Conservation (phyloP, 1,140 invertebrate genomes). For the Ditylenchus dipsaci region DNA sequence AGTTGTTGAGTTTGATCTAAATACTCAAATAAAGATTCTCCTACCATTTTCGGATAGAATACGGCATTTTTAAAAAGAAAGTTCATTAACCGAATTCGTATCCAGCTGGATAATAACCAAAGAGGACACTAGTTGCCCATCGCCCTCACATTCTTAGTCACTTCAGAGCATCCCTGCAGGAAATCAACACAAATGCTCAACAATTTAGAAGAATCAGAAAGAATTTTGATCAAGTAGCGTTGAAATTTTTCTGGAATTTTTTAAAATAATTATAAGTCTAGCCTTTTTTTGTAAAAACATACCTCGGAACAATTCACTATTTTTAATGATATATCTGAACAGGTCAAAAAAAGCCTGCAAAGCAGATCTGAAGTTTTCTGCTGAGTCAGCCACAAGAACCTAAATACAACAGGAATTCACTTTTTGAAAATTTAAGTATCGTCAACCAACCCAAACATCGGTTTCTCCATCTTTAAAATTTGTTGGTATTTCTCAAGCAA, state of each 20-base stretch:
- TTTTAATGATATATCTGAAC: constrained; percentile 17
- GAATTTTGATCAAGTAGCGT: constrained; percentile 5
- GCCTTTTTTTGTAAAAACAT: too few species aligned
- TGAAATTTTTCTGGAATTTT: constrained; percentile 6
- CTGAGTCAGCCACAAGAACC: constrained; percentile 28
- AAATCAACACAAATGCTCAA: constrained; percentile 21
- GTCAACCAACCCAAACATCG: background rate
- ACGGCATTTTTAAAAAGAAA: background rate
- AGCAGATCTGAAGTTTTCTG: constrained; percentile 21
- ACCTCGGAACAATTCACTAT: background rate
- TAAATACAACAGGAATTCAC: constrained; percentile 14
- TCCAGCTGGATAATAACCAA: constrained; percentile 2
- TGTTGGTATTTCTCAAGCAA: constrained; percentile 17
- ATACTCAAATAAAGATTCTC: too few species aligned
- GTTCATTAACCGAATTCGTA: constrained; percentile 2
- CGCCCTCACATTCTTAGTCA: constrained; percentile 9
- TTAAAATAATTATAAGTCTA: too few species aligned
- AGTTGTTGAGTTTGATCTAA: constrained; percentile 11
- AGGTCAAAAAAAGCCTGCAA: constrained; percentile 22
- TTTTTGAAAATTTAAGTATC: too few species aligned
- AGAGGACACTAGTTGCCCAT: constrained; percentile 22
- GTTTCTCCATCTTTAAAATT: constrained; percentile 22
- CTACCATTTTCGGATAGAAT: too few species aligned
- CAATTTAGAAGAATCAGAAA: constrained; percentile 6
- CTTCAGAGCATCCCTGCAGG: constrained; percentile 8